Evolutionary conservation across 2,888 invertebrate genomes (phyloP), one percentile per base, ranked within the genome.

Genomic region (Drosophila mulleri): DNA sequence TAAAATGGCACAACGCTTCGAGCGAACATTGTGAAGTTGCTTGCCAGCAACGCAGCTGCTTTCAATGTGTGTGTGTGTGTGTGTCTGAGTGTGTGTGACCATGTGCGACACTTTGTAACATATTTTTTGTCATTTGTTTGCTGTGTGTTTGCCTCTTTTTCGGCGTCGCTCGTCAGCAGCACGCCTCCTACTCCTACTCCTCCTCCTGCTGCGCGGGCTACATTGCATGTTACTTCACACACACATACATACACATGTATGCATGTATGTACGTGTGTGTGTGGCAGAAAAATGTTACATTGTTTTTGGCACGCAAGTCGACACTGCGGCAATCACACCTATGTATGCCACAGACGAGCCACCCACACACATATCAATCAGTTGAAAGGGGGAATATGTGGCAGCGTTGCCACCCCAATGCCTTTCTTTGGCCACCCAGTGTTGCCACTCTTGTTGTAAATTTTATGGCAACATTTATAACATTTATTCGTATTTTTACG

Each of bases 101-200:
- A 74, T 86, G 84, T 88, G 83, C 87, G 83, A 88, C 84, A 87
- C 83, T 88, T 87, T 84, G 83, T 88, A 87, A 87, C 89, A 89
- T 84, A 89, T 88, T 84, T 83, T 83, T 88, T 86, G 83, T 71
- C 88, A 83, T 88, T 86, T 83, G 85, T 79, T 84, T 84, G 62
- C 83, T 53, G 70, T 73, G 78, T 74, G 80, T 66, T 83, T 80
- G 82, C 70, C 80, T 68, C 81, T 78, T 83, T 82, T 88, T 88
- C 75, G 86, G 86, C 80, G 73, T 83, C 69, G 72, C 83, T 86
- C 83, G 78, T 80, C 83, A 83, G 72, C 62, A 67, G 8, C 29
- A 2, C 45, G 39, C 45, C 23, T 48, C 39, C 26, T 32, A 32
- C 32, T 29, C 4, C 52, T 50, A 23, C 45, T 32, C 9, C 32